Evolutionary conservation across 2,797 vertebrate species (phyloP), one percentile per base, ranked within the genome.

Genomic region (Triplophysa yarkandensis): DNA sequence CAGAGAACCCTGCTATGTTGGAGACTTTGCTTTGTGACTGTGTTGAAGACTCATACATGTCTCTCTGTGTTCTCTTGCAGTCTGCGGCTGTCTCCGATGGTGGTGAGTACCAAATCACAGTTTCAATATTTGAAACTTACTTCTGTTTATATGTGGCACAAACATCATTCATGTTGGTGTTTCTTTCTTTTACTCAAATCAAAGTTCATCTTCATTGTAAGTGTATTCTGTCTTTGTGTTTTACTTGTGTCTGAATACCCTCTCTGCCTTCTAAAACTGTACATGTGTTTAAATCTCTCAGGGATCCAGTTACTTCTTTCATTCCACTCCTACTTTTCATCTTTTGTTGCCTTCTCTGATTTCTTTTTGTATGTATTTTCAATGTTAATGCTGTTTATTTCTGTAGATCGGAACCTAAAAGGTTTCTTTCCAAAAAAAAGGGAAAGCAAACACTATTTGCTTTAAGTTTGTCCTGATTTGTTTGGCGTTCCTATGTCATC

Each of bases 31-130:
- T 76, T 69, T 84, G 60, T 83, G 43, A 73, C 66, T 80, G 73
- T 70, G 83, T 83, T 83, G 90, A 89, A 78, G 85, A 81, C 83
- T 94, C 93, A 98, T 89, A 82, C 88, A 94, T 95, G 90, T 95
- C 91, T 94, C 77, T 95, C 83, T 97, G 89, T 95, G 83, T 89
- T 90, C 92, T 90, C 81, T 94, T 94, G 80, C 97, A 99, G 97
- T 96, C 96, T 77, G 94, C 96, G 80, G 95, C 96, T 78, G 95
- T 98, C 87, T 99, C 97, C 74, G 97, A 99, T 90, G 96, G 97
- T 88, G 97, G 97, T 99, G 93, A 98, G 97, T 92, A 85, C 67
- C 55, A 19, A 77, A 32, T 34, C 62, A 71, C 10, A 44, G 2
- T 50, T 52, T 50, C 6, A 5, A 10, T 61, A 44, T 67, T 41